Evolutionary conservation across 1,140 invertebrate genomes (phyloP), one percentile per base, ranked within the genome.

Genomic region (Lepidurus couesii): DNA sequence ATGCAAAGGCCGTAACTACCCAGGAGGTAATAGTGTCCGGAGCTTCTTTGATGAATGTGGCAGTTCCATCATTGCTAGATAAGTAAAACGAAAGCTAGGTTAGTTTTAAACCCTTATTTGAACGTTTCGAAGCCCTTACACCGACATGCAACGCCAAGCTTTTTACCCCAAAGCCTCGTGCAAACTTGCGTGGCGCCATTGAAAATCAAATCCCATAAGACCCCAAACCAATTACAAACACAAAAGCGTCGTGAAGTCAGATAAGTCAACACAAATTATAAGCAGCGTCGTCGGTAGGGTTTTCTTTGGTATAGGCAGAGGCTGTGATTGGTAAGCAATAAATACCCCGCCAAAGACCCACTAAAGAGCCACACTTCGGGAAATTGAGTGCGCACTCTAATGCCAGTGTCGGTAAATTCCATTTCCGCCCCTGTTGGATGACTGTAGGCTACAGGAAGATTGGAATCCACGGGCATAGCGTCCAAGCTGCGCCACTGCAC

Each of bases 11-110:
- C 44, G 92, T 94, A 0, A 98, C 88, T 24, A 93, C 88, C 95
- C 96, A 98, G 1, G 94, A 95, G 0, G 95, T 97, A 11, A 98
- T 94, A 0, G 93, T 93, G 80, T 95, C 92, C 0, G 97, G 97
- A 44, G 95, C 91, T 73, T 86, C 85, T 44, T 88, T 87, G 16
- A 84, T 84, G 16, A 90, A 75, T 26, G 83, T 79, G 73, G 85
- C 83, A 77, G 84, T 83, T n/a, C 90, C 90, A 80, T 87, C 86
- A 80, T 84, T 84, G 75, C 89, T 90, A 80, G 78, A 84, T 7
- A 47, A 47, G 16, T 16, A 47, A 34, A 34, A 13, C 9, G 21
- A 16, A 65, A 65, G 21, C 6, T 65, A 7, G 7, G 8, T 16
- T 21, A 65, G 5, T 65, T 7, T 7, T 65, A 65, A 47, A 16